phyloP scores from a whole-genome alignment of 2,888 invertebrate genomes.

The Notodromas monacha region DNA sequence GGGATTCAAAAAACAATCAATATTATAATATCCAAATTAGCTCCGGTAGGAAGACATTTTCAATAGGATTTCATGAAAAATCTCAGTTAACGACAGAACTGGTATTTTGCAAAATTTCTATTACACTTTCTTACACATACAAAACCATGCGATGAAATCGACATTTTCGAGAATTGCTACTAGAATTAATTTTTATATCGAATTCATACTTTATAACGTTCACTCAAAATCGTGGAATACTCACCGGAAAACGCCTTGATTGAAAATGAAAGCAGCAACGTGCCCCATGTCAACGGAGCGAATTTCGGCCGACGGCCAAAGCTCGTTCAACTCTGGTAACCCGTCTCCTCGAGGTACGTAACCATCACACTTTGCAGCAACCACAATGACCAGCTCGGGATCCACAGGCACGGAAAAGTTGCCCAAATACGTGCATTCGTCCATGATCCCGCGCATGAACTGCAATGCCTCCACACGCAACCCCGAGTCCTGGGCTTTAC shows the following conservation, averaged over 20 bases:
- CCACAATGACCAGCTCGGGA: conserved; percentile 56
- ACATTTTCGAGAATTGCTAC: too few relatives aligned
- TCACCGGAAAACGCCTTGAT: conserved; percentile 44
- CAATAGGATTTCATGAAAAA: too few relatives aligned
- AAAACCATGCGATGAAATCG: too few relatives aligned
- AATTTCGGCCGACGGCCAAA: conserved; percentile 75
- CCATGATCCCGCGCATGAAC: conserved; percentile 94
- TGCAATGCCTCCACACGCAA: conserved; percentile 32
- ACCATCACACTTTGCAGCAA: conserved; percentile 50
- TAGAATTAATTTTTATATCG: too few relatives aligned
- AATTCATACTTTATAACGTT: too few relatives aligned
- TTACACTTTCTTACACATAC: too few relatives aligned
- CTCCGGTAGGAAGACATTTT: too few relatives aligned
- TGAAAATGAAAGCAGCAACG: conserved; percentile 52
- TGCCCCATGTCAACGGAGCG: conserved; percentile 63
- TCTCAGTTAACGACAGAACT: too few relatives aligned
- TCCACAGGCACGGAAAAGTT: conserved; percentile 60
- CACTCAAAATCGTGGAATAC: too few relatives aligned
- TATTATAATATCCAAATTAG: too few relatives aligned
- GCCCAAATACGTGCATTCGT: conserved; percentile 81
- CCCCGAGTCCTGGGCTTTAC: conserved; percentile 9
- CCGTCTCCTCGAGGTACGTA: conserved; percentile 49
- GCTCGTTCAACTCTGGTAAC: conserved; percentile 40
- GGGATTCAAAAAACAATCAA: too few relatives aligned
- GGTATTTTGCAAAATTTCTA: too few relatives aligned